Evolutionary conservation across 1,140 invertebrate genomes (phyloP).

Genomic region (Zophobas morio): DNA sequence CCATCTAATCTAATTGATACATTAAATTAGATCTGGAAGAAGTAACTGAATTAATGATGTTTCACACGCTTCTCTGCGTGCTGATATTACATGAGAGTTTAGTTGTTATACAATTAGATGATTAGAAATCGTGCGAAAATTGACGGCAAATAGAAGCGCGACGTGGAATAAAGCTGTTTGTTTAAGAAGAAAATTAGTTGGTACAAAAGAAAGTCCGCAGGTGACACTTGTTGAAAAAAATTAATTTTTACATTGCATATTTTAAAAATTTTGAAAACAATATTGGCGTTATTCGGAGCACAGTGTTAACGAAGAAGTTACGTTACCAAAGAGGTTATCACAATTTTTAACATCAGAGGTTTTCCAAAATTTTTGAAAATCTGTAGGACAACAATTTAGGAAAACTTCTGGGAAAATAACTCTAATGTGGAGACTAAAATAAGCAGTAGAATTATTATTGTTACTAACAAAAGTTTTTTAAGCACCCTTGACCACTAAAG

Average conservation of each 20-base stretch:
- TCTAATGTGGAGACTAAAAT: too few species aligned
- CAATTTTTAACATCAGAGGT: background rate
- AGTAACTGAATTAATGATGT: conserved; percentile 20
- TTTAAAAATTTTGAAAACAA: too few species aligned
- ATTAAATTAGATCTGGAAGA: conserved; percentile 21
- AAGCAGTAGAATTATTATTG: too few species aligned
- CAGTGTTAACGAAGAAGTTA: too few species aligned
- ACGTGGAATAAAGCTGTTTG: background rate
- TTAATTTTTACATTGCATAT: too few species aligned
- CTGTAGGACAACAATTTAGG: too few species aligned
- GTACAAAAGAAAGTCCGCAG: background rate
- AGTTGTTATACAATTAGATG: conserved; percentile 20
- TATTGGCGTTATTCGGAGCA: too few species aligned
- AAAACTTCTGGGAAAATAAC: too few species aligned
- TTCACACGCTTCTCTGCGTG: conserved; percentile 28
- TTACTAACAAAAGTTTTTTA: too few species aligned
- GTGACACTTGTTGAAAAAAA: background rate
- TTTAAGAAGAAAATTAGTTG: conserved; percentile 11
- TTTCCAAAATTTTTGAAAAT: background rate
- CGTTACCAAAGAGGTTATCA: background rate
- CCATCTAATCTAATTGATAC: conserved; percentile 15
- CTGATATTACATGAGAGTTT: background rate
- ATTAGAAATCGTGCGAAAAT: conserved; percentile 48
- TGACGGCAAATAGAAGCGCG: background rate
- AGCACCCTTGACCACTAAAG: too few species aligned